Evolutionary conservation across 2,113 vertebrate species (phyloP).

Genomic region (Pterocles orientalis): DNA sequence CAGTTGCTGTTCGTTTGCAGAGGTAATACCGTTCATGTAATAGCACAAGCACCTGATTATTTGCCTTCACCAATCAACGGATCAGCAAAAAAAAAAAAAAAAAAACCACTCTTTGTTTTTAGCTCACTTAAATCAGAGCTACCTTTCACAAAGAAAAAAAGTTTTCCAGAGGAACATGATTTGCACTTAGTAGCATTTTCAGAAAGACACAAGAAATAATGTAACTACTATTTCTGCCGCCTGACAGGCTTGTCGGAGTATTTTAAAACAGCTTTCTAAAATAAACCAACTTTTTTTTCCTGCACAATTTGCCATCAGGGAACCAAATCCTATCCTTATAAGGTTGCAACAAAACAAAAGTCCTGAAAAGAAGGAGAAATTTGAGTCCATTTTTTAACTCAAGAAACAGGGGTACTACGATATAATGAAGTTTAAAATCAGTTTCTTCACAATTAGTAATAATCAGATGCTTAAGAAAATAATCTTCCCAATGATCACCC

Average conservation of each 20-base stretch:
- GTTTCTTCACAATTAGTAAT: not conserved
- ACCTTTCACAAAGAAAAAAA: not conserved
- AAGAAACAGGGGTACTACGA: not conserved
- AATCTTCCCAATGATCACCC: not conserved
- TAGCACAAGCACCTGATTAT: not conserved
- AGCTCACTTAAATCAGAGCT: not conserved
- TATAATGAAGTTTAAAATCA: not conserved
- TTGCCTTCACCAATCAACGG: not conserved
- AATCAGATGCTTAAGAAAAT: not conserved
- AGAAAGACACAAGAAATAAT: not conserved
- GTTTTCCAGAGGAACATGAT: not conserved
- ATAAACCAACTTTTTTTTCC: not conserved
- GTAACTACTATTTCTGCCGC: not conserved
- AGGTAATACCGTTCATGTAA: not conserved
- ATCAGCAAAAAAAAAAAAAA: not conserved
- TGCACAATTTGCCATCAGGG: slow-evolving; percentile 4
- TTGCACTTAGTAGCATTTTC: not conserved
- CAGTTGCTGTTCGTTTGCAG: not conserved
- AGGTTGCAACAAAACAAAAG: slow-evolving; percentile 8
- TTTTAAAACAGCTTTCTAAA: slow-evolving; percentile 35
- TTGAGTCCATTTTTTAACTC: not conserved
- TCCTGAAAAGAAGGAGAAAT: not conserved
- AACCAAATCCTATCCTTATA: slow-evolving; percentile 39
- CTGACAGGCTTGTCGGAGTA: not conserved
- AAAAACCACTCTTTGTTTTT: not conserved